A percentile compares a stretch with the other conserved stretches of the same genome.
Evolutionary conservation across 2,888 invertebrate genomes (phyloP).

Genomic region (Dolomedes plantarius): DNA sequence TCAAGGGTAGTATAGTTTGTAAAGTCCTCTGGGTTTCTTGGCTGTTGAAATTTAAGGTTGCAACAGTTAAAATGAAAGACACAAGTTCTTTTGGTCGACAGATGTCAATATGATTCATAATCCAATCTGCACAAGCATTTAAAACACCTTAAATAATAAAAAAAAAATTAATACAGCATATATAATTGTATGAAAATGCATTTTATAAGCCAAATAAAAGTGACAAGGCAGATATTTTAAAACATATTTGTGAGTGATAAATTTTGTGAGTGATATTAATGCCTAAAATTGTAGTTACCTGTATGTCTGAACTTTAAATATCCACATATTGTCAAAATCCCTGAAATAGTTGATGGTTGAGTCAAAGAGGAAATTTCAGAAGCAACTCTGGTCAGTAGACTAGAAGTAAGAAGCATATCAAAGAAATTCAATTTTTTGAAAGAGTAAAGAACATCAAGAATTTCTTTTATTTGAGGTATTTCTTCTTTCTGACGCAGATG

Average conservation of each 20-base stretch:
- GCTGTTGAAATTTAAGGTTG: constrained; percentile 18
- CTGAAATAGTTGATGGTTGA: constrained; percentile 30
- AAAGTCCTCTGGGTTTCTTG: not conserved
- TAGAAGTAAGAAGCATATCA: not conserved
- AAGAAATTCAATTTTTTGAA: constrained; percentile 43
- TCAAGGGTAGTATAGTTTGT: not conserved
- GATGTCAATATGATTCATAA: constrained; percentile 21
- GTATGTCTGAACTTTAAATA: constrained; percentile 22
- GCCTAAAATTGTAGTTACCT: constrained; percentile 35
- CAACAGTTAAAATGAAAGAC: constrained; percentile 37
- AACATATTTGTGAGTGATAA: no score
- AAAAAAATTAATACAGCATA: not conserved
- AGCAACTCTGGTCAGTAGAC: not conserved
- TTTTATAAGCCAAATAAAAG: no score
- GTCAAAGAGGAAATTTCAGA: not conserved
- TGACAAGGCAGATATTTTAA: no score
- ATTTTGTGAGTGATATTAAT: no score
- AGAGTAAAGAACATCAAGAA: constrained; percentile 37
- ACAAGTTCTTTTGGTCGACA: constrained; percentile 32
- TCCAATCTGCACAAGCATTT: constrained; percentile 50
- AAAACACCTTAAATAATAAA: constrained; percentile 35
- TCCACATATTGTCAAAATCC: constrained; percentile 42
- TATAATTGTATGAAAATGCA: no score
- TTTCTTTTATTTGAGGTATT: constrained; percentile 22
- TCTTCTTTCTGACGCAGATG: constrained; percentile 24